Conservation (phyloP, 2,113 vertebrate species). For the Calidris pygmaea region DNA sequence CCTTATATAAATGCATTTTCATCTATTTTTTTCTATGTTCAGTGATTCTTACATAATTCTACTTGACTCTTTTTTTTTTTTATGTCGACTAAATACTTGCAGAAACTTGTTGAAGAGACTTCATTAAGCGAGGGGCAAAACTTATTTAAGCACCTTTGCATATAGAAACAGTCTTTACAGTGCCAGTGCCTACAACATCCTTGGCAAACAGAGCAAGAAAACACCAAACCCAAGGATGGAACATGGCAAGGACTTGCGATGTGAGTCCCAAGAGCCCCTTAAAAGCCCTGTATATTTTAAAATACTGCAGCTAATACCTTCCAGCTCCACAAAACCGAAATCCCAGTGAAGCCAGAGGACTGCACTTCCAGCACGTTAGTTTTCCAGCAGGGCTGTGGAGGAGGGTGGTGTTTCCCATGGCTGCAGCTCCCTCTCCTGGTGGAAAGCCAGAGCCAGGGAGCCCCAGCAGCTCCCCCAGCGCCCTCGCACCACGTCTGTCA, state of each 20-base stretch:
- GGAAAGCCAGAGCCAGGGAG: neutral
- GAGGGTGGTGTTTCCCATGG: slow-evolving; percentile 55
- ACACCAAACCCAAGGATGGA: accelerated
- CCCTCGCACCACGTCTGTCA: neutral
- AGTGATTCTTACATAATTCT: neutral
- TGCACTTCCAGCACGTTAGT: neutral
- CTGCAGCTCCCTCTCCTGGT: slow-evolving; percentile 78
- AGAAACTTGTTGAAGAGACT: neutral
- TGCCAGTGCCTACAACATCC: accelerated
- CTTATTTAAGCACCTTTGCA: neutral
- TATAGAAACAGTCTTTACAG: accelerated
- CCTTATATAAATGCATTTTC: neutral
- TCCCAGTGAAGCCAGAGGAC: neutral
- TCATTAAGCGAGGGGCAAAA: neutral
- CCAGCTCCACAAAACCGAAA: neutral
- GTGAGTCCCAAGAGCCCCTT: neutral
- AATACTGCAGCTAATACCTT: neutral
- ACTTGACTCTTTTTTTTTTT: neutral
- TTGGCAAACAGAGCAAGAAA: neutral
- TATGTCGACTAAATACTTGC: neutral
- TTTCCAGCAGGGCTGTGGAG: neutral
- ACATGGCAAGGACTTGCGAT: accelerated
- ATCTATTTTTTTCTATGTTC: neutral
- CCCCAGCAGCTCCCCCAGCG: neutral
- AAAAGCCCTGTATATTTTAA: neutral